A percentile compares a stretch with the other conserved stretches of the same genome.
Conservation (phyloP, 2,113 vertebrate species). For the Isurus oxyrinchus region DNA sequence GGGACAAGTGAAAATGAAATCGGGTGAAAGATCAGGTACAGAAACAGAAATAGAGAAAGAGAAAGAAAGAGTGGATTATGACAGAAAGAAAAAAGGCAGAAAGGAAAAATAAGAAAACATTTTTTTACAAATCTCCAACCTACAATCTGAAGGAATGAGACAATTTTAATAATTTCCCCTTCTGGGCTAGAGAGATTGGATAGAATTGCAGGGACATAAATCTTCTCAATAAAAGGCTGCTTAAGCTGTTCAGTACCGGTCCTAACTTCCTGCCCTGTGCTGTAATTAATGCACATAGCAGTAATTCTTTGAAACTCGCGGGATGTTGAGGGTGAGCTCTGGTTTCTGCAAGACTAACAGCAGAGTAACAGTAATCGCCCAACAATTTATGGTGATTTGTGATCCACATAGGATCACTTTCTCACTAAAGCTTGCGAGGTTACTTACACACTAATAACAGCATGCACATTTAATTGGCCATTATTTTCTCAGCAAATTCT, state of each 20-base stretch:
- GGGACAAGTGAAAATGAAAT: too few relatives aligned
- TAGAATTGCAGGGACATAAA: not conserved
- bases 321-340: not conserved
- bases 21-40: too few relatives aligned
- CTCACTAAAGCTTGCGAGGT: not conserved
- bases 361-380: too few relatives aligned
- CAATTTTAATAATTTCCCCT: too few relatives aligned
- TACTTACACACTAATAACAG: not conserved
- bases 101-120: too few relatives aligned
- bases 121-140: too few relatives aligned
- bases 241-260: not conserved
- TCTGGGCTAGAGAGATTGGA: too few relatives aligned
- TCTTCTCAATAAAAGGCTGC: not conserved
- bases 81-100: too few relatives aligned
- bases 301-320: not conserved
- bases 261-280: not conserved
- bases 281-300: not conserved
- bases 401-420: not conserved
- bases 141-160: too few relatives aligned
- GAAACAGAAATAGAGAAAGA: too few relatives aligned
- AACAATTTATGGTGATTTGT: not conserved
- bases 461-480: not conserved
- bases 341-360: not conserved
- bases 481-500: not conserved
- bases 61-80: too few relatives aligned